Evolutionary conservation across 1,140 invertebrate species (phyloP).

Genomic region (Dinoponera quadriceps): DNA sequence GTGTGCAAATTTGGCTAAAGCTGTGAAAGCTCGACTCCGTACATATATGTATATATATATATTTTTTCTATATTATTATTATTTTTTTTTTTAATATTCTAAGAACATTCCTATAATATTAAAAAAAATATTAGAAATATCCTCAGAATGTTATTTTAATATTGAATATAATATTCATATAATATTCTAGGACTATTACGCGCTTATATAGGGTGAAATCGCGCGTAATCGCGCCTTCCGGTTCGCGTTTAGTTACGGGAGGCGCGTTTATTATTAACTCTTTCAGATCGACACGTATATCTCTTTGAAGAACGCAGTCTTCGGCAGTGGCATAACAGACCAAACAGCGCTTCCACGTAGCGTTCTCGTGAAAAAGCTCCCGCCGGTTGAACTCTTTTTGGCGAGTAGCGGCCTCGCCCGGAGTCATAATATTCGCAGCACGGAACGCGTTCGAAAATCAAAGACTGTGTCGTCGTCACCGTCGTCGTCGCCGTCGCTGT

Average conservation of each 20-base stretch:
- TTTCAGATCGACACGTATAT: slow-evolving; percentile 75
- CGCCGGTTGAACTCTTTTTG: slow-evolving; percentile 45
- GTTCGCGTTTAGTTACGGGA: slow-evolving; percentile 37
- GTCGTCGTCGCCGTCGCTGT: no score
- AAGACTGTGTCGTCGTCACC: neutral
- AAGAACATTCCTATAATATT: no score
- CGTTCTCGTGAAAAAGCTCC: slow-evolving; percentile 61
- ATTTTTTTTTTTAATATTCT: no score
- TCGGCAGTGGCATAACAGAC: slow-evolving; percentile 72
- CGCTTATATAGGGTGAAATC: no score
- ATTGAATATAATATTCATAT: no score
- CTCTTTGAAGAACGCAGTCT: slow-evolving; percentile 77
- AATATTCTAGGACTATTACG: no score
- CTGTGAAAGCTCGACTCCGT: no score
- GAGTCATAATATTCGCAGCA: slow-evolving; percentile 64
- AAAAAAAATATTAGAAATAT: no score
- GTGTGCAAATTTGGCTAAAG: neutral
- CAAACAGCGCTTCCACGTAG: slow-evolving; percentile 80
- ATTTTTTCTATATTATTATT: no score
- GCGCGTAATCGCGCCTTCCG: slow-evolving; percentile 41
- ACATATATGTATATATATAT: no score
- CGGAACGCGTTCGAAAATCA: neutral
- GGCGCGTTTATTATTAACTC: slow-evolving; percentile 80
- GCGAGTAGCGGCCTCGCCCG: neutral
- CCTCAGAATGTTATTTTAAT: no score